These are phyloP conservation scores for Paedocypris sp. DNA, from an alignment of 2,113 vertebrate species.

Conservation along the genomic window DNA sequence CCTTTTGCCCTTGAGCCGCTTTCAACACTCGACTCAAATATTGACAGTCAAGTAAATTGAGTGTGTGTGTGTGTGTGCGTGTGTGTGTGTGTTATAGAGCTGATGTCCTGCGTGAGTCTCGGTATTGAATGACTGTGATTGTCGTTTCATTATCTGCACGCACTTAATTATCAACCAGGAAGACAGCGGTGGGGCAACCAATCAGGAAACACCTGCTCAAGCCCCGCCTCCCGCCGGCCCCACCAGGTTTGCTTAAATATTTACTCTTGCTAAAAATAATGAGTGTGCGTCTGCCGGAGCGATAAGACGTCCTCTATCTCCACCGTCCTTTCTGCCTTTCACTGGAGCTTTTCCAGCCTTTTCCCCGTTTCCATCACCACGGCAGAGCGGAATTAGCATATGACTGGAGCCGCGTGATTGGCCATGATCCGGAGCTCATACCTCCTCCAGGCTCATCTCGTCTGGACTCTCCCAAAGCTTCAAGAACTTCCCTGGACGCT, in stretches of 20 bases:
- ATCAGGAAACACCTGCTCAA: neutral
- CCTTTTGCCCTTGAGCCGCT: constrained; percentile 65
- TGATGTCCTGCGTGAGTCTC: too few species aligned
- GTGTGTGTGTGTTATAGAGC: neutral
- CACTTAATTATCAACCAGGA: too few species aligned
- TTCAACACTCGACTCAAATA: constrained; percentile 63
- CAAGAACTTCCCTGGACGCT: constrained; percentile 83
- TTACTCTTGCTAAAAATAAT: constrained; percentile 5
- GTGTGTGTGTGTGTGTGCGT: constrained; percentile 9
- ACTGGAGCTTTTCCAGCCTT: constrained; percentile 26
- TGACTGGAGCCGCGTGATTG: constrained; percentile 15
- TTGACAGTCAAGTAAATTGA: constrained; percentile 68
- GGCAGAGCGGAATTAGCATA: constrained; percentile 25
- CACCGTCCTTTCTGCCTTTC: too few species aligned
- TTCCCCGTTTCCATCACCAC: constrained; percentile 21
- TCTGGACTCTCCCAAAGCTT: constrained; percentile 94
- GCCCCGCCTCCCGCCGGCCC: neutral
- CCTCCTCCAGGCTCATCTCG: constrained; percentile 98
- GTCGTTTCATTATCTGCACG: too few species aligned
- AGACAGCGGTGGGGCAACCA: too few species aligned
- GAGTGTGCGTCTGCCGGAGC: neutral
- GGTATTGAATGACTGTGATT: too few species aligned
- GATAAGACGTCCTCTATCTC: constrained; percentile 5
- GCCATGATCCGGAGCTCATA: constrained; percentile 32
- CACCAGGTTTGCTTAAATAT: constrained; percentile 9